A percentile compares a stretch with the other conserved stretches of the same genome.
These are phyloP conservation scores for Ara ararauna DNA, from an alignment of 2,797 vertebrate genomes.

Conservation along the genomic window DNA sequence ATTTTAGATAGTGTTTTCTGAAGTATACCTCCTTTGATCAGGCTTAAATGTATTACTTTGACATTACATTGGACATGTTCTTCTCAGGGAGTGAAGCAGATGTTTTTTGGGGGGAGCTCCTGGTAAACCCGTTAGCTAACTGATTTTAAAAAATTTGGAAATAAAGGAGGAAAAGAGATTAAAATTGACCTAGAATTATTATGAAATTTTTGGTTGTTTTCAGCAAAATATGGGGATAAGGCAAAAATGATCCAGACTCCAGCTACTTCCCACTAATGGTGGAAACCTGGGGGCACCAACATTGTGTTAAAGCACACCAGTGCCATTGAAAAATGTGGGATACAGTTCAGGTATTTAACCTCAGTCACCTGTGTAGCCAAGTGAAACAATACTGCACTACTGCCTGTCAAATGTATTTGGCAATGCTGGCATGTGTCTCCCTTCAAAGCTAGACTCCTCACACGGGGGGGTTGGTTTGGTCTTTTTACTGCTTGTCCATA, in stretches of 20 bases:
- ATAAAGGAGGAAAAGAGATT: not conserved
- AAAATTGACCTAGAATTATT: not conserved
- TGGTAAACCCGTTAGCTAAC: not conserved
- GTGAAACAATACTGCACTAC: not conserved
- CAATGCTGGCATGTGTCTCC: not conserved
- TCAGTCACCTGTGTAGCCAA: rapidly evolving
- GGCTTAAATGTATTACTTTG: not conserved
- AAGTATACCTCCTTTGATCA: not conserved
- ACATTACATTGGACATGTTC: not conserved
- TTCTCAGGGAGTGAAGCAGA: not conserved
- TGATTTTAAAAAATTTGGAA: not conserved
- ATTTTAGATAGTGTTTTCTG: not conserved
- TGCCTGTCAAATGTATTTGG: not conserved
- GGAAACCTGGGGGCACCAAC: not conserved
- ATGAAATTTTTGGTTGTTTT: not conserved
- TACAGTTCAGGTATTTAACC: not conserved
- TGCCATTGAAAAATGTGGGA: not conserved
- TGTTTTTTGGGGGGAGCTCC: not conserved
- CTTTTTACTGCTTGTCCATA: not conserved
- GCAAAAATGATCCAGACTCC: not conserved
- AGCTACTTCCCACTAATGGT: not conserved
- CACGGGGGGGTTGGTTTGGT: not conserved
- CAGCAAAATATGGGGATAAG: not conserved
- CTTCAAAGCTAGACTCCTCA: not conserved
- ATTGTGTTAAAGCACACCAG: rapidly evolving